Conservation (phyloP, 1,140 invertebrate species). For the Halesus radiatus region DNA sequence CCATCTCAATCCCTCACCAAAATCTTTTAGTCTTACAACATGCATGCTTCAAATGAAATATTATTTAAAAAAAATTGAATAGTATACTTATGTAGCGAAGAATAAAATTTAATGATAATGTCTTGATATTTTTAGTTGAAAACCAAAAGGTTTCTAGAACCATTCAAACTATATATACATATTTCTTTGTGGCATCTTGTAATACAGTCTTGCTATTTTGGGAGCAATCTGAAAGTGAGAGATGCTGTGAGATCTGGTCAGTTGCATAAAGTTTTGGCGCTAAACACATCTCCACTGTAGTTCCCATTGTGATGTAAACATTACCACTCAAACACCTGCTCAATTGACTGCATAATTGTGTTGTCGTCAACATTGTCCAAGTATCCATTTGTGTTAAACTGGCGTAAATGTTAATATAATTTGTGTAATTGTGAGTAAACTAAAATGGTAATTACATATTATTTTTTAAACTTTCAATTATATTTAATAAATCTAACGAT, state of each 20-base stretch:
- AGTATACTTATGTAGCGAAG: neutral
- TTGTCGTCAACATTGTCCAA: too few relatives aligned
- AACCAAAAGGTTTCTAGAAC: neutral
- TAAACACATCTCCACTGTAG: neutral
- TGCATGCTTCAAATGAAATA: too few relatives aligned
- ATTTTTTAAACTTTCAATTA: neutral
- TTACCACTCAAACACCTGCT: conserved; percentile 13
- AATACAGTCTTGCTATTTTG: conserved; percentile 26
- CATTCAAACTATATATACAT: too few relatives aligned
- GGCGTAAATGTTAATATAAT: too few relatives aligned
- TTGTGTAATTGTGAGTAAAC: neutral
- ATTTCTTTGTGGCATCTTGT: neutral
- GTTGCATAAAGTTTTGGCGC: conserved; percentile 20
- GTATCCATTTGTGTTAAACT: too few relatives aligned
- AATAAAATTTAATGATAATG: neutral
- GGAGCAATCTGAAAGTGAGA: neutral
- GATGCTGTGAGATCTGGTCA: neutral
- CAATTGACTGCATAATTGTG: neutral
- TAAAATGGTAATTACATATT: neutral
- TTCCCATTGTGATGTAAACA: conserved; percentile 26
- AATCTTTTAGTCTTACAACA: too few relatives aligned
- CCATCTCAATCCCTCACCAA: too few relatives aligned
- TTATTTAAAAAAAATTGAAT: neutral
- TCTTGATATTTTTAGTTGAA: neutral
- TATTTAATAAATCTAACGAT: too few relatives aligned